Evolutionary conservation across 92 coral and sea anemone species (phyloP).

Genomic region (Pocillopora meandrina): DNA sequence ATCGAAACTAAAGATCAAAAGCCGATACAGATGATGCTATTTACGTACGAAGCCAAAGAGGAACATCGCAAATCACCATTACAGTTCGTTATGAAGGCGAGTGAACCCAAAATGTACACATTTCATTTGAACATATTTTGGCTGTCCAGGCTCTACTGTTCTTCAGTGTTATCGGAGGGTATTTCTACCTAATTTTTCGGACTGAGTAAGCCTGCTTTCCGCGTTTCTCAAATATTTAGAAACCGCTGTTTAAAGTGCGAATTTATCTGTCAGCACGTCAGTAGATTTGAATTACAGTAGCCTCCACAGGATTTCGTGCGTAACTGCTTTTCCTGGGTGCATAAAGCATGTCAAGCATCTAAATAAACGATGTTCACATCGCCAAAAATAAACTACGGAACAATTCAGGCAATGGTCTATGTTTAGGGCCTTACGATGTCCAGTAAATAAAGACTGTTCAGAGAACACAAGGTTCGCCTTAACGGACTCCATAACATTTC

Average conservation of each 20-base stretch:
- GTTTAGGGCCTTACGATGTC: slow-evolving; percentile 13
- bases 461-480: slow-evolving; percentile 5
- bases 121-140: no score
- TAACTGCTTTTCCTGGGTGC: slow-evolving; percentile 33
- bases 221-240: slow-evolving; percentile 34
- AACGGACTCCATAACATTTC: slow-evolving; percentile 11
- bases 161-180: neutral
- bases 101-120: no score
- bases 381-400: slow-evolving; percentile 14
- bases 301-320: slow-evolving; percentile 30
- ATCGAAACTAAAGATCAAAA: slow-evolving; percentile 34
- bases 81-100: neutral
- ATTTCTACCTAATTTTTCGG: neutral
- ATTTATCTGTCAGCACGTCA: slow-evolving; percentile 37
- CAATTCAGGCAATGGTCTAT: neutral
- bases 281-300: slow-evolving; percentile 6
- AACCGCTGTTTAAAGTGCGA: slow-evolving; percentile 27
- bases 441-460: neutral
- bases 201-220: neutral
- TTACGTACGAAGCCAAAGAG: neutral
- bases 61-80: neutral
- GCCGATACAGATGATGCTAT: slow-evolving; percentile 33
- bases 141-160: neutral
- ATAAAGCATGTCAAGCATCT: slow-evolving; percentile 23
- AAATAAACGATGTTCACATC: neutral